phyloP scores from a whole-genome alignment of 2,113 vertebrate genomes.

The Sigmodon hispidus region DNA sequence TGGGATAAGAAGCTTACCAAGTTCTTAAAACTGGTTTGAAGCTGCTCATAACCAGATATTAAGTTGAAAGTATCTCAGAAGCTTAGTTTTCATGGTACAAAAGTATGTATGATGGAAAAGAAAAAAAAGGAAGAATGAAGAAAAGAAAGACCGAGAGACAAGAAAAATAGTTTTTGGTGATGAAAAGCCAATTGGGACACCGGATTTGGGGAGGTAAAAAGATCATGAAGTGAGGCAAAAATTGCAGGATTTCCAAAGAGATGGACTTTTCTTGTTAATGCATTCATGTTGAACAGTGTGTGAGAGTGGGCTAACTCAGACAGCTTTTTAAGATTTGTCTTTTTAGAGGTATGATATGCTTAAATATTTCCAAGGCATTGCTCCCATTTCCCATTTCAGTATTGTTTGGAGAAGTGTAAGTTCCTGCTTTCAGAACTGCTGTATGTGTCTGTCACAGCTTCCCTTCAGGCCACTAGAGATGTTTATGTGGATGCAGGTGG shows the following conservation, averaged over 20 bases:
- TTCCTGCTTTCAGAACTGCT: neutral
- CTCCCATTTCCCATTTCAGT: constrained; percentile 43
- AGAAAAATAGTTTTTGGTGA: constrained; percentile 54
- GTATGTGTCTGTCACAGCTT: neutral
- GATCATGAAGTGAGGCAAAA: constrained; percentile 69
- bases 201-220: neutral
- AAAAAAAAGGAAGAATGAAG: constrained; percentile 49
- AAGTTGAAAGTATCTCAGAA: constrained; percentile 68
- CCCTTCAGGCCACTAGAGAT: neutral
- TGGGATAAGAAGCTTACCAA: constrained; percentile 84
- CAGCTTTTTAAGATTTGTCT: constrained; percentile 72
- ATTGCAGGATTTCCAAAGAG: constrained; percentile 84
- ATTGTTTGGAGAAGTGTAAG: constrained; percentile 54
- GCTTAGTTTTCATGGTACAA: constrained; percentile 69
- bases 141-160: neutral
- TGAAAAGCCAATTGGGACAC: constrained; percentile 49
- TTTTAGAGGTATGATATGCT: constrained; percentile 75
- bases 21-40: constrained; percentile 82
- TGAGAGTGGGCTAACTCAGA: constrained; percentile 72
- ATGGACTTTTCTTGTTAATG: constrained; percentile 73
- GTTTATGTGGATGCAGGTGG: neutral
- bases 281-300: constrained; percentile 63
- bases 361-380: constrained; percentile 70
- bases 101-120: constrained; percentile 60
- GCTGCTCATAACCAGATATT: constrained; percentile 66